These are phyloP conservation scores for Clitarchus hookeri DNA, from an alignment of 2,888 invertebrate genomes.

Conservation along the genomic window DNA sequence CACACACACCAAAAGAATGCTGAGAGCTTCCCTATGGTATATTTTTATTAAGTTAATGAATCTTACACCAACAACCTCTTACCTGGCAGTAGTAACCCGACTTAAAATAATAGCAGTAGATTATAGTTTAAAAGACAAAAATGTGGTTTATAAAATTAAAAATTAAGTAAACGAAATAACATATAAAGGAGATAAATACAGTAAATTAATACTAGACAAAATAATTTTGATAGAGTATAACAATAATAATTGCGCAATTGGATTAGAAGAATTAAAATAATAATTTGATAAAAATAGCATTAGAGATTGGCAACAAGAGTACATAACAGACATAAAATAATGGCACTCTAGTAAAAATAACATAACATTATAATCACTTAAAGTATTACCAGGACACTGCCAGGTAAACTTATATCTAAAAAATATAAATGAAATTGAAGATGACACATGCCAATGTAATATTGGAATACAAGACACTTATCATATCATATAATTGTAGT, in stretches of 20 bases:
- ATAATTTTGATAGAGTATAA: background rate
- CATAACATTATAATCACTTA: background rate
- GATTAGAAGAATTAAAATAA: background rate
- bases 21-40: background rate
- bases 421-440: background rate
- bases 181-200: background rate
- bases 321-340: background rate
- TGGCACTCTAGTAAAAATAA: background rate
- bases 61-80: background rate
- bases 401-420: background rate
- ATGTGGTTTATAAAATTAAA: no score
- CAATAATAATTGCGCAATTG: background rate
- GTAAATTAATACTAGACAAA: background rate
- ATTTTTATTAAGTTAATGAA: background rate
- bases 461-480: background rate
- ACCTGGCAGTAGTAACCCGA: background rate
- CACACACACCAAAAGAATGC: background rate
- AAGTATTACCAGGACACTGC: background rate
- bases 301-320: background rate
- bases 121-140: no score
- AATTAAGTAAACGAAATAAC: background rate
- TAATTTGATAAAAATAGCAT: background rate
- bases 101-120: no score
- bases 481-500: background rate
- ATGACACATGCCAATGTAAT: background rate